Evolutionary conservation across 1,140 invertebrate species (phyloP), one percentile per base, ranked within the genome.

Genomic region (Meloidogyne hapla): DNA sequence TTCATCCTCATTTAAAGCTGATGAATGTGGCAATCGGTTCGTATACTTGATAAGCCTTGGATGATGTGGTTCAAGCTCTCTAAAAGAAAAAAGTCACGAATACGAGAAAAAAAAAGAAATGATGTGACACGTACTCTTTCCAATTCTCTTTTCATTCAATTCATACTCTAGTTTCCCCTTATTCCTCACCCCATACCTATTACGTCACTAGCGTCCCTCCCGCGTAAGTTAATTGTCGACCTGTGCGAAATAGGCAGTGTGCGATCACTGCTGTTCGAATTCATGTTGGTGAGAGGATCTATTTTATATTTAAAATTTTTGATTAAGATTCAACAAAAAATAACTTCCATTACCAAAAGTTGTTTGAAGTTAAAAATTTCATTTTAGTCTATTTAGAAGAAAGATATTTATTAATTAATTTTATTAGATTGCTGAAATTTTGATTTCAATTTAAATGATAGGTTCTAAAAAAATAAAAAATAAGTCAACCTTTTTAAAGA

Each of bases 311-410:
- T 15, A 69, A 2, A 26, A 33, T 33, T 56, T 25, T 45, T 4
- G 18, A n/a, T 64, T 23, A 65, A 63, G 1, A 56, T n/a, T 69
- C 2, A 79, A 66, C 81, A 21, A 61, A 82, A 66, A 48, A 85
- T 87, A 88, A 93, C 92, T 90, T 91, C 89, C 25, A 92, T 92
- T 87, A 91, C 91, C 42, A 90, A 84, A 23, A 88, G 85, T 76
- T 92, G 91, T 69, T 92, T 91, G 88, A 95, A 95, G 87, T 92
- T 93, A 84, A 93, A 94, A 56, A 95, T 92, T 90, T 98, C 96
- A 89, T 98, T 95, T 78, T 94, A 10, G 91, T 93, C 4, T 98
- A 94, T 21, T 91, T 89, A 15, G 91, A 90, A 48, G 92, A 92
- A 82, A 95, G 92, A 71, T 91, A 91, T 77, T 28, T 79, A 2